Base-by-base conservation (phyloP, 2,797 vertebrate species). In the Eulemur coronatus region DNA sequence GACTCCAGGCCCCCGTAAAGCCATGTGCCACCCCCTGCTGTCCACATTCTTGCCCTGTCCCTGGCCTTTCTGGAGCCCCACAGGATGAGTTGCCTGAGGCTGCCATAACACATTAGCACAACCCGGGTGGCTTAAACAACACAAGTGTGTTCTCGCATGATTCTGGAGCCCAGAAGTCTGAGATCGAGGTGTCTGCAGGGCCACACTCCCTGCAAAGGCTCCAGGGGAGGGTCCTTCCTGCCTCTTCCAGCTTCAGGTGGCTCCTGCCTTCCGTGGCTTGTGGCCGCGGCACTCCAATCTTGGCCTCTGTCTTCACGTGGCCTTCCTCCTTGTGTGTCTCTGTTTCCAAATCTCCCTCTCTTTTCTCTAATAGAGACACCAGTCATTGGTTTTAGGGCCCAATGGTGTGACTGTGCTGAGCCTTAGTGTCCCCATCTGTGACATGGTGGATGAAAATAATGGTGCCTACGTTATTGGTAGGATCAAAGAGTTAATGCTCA, bases 261-360 rank as follows among this genome's bases (percentile, higher is more conserved):
- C 50, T 30, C 41, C 6, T 57, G 5, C 5, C 5, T 2, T 13
- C 30, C 38, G 13, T 9, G 24, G 8, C 18, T 63, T 13, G n/a
- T 24, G 41, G 52, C 65, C 1, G 0, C 1, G 0, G 41, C 8
- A 0, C n/a, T 75, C 20, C 43, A 5, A 7, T 6, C 33, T 24
- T 9, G 0, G 41, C 52, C 41, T 20, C 20, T 18, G 13, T 80
- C 52, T 41, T 30, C 26, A 4, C 4, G 14, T 2, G 12, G 38
- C 38, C 61, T 67, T 50, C 61, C 50, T 28, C 5, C 8, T 57
- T 2, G 11, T 43, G 20, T 43, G 28, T 30, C 59, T 48, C 6
- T 35, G 24, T 50, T 50, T 50, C 50, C 20, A 38, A 6, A 24
- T 2, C 20, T 41, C 15, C 61, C 24, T 43, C 13, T 61, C 35